Evolutionary conservation across 2,113 vertebrate genomes (phyloP).

Genomic region (Phylloscopus whistleri): DNA sequence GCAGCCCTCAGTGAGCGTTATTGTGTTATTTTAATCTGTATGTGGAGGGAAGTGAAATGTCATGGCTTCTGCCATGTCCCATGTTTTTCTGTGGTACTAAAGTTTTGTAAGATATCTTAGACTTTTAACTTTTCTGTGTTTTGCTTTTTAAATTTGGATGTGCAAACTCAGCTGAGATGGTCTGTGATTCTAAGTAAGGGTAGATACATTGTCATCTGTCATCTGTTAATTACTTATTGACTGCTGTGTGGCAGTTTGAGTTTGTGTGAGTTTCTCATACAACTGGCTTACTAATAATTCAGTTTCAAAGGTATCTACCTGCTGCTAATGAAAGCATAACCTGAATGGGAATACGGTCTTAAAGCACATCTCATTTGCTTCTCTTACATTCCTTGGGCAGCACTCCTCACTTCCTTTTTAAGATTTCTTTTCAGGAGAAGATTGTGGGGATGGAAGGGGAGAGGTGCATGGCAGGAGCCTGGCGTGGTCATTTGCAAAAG

Average conservation of each 20-base stretch:
- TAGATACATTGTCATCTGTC: background rate
- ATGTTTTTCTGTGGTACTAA: background rate
- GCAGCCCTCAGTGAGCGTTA: background rate
- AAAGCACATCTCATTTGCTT: background rate
- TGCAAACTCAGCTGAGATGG: background rate
- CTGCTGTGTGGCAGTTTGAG: background rate
- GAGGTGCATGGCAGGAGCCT: background rate
- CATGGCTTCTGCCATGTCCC: background rate
- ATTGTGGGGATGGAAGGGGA: background rate
- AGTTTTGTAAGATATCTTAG: background rate
- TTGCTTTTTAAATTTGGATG: background rate
- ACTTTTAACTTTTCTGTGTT: background rate
- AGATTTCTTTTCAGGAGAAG: background rate
- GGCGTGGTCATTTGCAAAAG: background rate
- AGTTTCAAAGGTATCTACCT: background rate
- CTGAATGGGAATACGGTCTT: background rate
- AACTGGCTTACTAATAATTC: background rate
- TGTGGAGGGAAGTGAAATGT: background rate
- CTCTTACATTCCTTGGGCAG: background rate
- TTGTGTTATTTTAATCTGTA: background rate
- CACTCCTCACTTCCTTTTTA: background rate
- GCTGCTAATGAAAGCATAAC: background rate
- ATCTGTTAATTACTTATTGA: background rate
- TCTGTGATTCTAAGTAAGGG: background rate
- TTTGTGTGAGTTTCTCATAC: background rate